Percentiles rank a stretch among this genome's conserved stretches.
Evolutionary conservation across 1,140 invertebrate species (phyloP).

Genomic region (Medauroidea extradentata): DNA sequence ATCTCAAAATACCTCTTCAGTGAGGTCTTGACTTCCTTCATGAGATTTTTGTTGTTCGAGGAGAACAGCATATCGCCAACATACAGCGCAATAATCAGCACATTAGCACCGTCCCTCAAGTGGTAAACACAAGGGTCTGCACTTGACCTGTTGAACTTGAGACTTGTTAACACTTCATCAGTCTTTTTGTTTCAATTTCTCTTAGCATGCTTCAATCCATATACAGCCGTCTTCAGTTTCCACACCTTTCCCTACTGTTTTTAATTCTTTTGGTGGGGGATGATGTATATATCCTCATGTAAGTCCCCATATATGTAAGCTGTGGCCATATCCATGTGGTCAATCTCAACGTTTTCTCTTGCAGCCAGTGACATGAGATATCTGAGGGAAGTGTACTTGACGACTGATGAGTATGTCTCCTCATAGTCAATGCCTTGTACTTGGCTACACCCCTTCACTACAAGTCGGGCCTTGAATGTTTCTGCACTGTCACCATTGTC

Average conservation of each 20-base stretch:
- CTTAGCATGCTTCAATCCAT: conserved; percentile 31
- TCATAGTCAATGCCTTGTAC: conserved; percentile 17
- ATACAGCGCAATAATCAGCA: too few species aligned
- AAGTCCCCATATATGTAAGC: conserved; percentile 44
- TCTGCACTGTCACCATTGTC: not conserved
- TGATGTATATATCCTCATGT: conserved; percentile 43
- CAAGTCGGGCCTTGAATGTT: conserved; percentile 19
- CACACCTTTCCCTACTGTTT: conserved; percentile 15
- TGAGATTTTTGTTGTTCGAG: too few species aligned
- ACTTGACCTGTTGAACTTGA: conserved; percentile 12
- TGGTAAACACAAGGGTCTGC: conserved; percentile 9
- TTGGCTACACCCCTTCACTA: conserved; percentile 19
- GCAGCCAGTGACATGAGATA: conserved; percentile 24
- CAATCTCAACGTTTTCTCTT: conserved; percentile 9
- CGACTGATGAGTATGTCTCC: conserved; percentile 28
- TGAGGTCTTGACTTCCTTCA: too few species aligned
- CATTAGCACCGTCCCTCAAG: conserved; percentile 31
- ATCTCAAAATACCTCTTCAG: too few species aligned
- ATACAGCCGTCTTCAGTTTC: conserved; percentile 23
- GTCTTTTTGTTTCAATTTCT: conserved; percentile 24
- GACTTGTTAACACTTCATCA: too few species aligned
- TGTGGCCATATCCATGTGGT: conserved; percentile 39
- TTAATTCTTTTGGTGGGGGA: conserved; percentile 30
- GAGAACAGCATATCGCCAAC: too few species aligned
- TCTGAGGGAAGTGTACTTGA: too few species aligned